Percentiles rank a stretch among this genome's conserved stretches.
These are phyloP conservation scores for Epicauta chinensis DNA, from an alignment of 1,140 invertebrate species.

Conservation along the genomic window DNA sequence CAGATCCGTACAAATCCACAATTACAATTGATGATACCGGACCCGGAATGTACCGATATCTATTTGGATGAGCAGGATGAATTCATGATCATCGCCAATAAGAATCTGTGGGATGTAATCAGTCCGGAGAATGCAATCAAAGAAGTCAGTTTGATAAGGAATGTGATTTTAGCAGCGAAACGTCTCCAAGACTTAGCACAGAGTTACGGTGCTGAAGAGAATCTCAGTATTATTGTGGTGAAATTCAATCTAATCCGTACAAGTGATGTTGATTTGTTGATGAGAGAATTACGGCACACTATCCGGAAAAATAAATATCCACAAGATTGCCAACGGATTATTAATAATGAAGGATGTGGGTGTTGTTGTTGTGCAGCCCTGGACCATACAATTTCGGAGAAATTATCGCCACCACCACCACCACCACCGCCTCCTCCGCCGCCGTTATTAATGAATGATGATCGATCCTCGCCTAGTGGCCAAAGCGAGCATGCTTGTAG, in stretches of 20 bases:
- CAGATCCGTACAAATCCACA: constrained; percentile 57
- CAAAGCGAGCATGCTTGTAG: constrained; percentile 68
- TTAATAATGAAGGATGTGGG: constrained; percentile 33
- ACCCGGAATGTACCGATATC: constrained; percentile 69
- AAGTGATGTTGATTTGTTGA: constrained; percentile 62
- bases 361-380: constrained; percentile 57
- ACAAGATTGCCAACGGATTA: constrained; percentile 39
- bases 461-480: constrained; percentile 74
- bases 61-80: constrained; percentile 72
- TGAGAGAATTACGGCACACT: constrained; percentile 66
- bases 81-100: constrained; percentile 73
- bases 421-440: constrained; percentile 37
- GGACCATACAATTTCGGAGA: constrained; percentile 44
- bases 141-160: constrained; percentile 66
- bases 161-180: constrained; percentile 72
- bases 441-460: constrained; percentile 46
- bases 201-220: constrained; percentile 73
- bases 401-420: constrained; percentile 40
- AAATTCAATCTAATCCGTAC: constrained; percentile 57
- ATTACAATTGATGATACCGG: constrained; percentile 60
- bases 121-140: constrained; percentile 65
- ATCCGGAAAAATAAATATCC: constrained; percentile 50
- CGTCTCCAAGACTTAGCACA: constrained; percentile 74
- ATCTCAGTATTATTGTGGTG: constrained; percentile 71
- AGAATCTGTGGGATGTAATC: constrained; percentile 70